A percentile compares a stretch with the other conserved stretches of the same genome.
These are phyloP conservation scores for Sciurus vulgaris DNA, from an alignment of 2,797 vertebrate genomes.

Conservation along the genomic window DNA sequence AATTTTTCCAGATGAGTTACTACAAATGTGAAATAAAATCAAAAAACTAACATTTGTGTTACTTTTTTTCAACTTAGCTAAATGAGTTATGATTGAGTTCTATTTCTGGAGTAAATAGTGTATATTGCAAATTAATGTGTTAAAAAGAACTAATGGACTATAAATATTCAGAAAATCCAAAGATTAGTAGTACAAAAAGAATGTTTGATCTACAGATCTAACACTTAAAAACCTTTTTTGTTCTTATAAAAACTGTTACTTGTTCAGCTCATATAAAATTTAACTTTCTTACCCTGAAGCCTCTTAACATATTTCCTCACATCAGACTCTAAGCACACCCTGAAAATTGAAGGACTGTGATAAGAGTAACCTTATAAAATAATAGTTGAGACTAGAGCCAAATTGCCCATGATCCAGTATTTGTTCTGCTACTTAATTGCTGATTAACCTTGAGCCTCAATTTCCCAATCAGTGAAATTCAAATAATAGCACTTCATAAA, in stretches of 20 bases:
- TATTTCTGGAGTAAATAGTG: conserved; percentile 23
- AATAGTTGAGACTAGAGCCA: neutral
- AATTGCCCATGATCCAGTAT: neutral
- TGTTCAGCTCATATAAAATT: conserved; percentile 20
- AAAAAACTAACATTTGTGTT: neutral
- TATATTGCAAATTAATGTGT: neutral
- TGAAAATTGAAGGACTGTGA: neutral
- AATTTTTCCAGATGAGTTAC: neutral
- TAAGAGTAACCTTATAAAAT: conserved; percentile 1
- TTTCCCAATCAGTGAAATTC: conserved; percentile 34
- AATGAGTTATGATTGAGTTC: conserved; percentile 13
- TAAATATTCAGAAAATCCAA: neutral
- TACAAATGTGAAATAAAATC: neutral
- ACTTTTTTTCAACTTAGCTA: conserved; percentile 22
- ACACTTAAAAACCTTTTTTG: neutral
- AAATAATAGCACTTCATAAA: neutral
- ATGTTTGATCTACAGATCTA: neutral
- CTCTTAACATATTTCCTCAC: neutral
- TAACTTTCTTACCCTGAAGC: neutral
- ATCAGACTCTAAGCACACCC: neutral
- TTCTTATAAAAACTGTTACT: neutral
- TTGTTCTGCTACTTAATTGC: neutral
- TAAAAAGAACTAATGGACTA: neutral
- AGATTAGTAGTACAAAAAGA: conserved; percentile 21
- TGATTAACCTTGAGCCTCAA: conserved; percentile 13